phyloP scores from a whole-genome alignment of 2,113 vertebrate genomes.

The Chrysochloris asiatica region DNA sequence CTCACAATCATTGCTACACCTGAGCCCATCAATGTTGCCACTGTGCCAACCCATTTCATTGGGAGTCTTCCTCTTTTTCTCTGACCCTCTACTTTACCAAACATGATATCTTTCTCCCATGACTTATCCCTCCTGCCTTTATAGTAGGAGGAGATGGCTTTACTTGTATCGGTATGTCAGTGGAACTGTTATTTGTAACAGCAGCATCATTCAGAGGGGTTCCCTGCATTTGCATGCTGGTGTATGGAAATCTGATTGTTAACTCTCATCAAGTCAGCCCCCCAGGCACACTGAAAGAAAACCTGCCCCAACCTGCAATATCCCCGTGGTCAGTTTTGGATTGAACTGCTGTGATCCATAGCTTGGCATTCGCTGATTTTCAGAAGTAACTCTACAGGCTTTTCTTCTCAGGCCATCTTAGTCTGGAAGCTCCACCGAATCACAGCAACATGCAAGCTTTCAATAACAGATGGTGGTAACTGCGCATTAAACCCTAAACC shows the following conservation, averaged over 20 bases:
- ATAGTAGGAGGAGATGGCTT: neutral
- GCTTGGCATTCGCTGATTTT: neutral
- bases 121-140: too few species aligned
- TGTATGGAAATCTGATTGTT: neutral
- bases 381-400: neutral
- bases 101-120: too few species aligned
- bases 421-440: neutral
- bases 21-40: too few species aligned
- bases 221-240: neutral
- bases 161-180: neutral
- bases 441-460: neutral
- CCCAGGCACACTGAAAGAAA: neutral
- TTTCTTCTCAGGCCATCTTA: neutral
- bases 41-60: too few species aligned
- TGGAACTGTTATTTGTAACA: neutral
- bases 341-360: neutral
- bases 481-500: neutral
- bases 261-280: neutral
- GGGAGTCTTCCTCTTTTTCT: too few species aligned
- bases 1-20: too few species aligned
- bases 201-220: neutral
- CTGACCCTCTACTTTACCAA: too few species aligned
- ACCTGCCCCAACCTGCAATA: neutral
- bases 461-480: neutral
- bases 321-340: neutral